phyloP scores from a whole-genome alignment of 2,888 invertebrate genomes.

The Yponomeuta plumbellus region DNA sequence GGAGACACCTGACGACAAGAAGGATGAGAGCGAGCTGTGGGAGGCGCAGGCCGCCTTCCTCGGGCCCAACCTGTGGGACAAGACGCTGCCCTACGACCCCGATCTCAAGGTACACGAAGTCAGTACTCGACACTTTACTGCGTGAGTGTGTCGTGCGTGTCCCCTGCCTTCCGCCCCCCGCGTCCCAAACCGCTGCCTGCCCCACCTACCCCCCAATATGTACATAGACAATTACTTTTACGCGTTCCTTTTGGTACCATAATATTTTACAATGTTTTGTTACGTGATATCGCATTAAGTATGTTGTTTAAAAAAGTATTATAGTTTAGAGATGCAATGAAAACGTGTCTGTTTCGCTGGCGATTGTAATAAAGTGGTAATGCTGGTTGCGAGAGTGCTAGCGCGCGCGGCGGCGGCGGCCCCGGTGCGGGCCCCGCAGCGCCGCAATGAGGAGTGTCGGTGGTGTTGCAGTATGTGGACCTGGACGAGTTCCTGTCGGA shows the following conservation, averaged over 20 bases:
- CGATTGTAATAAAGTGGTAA: slow-evolving; percentile 17
- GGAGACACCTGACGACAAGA: slow-evolving; percentile 81
- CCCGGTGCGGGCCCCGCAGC: too few species aligned
- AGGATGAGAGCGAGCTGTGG: slow-evolving; percentile 92
- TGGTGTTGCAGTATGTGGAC: slow-evolving; percentile 91
- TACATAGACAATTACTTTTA: too few species aligned
- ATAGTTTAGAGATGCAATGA: not conserved
- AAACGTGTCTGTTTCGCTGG: not conserved
- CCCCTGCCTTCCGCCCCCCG: slow-evolving; percentile 43
- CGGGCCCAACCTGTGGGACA: slow-evolving; percentile 97
- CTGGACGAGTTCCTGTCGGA: slow-evolving; percentile 97
- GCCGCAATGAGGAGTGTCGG: slow-evolving; percentile 32
- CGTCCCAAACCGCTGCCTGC: slow-evolving; percentile 55
- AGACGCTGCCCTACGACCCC: slow-evolving; percentile 92
- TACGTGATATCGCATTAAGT: not conserved
- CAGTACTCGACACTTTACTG: slow-evolving; percentile 70
- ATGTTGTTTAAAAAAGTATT: not conserved
- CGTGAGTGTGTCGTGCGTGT: slow-evolving; percentile 57
- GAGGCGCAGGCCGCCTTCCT: slow-evolving; percentile 97
- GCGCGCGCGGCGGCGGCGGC: slow-evolving; percentile 24
- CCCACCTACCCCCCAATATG: not conserved
- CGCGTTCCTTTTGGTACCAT: too few species aligned
- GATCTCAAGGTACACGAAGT: slow-evolving; percentile 94
- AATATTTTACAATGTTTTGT: not conserved
- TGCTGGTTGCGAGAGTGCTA: slow-evolving; percentile 18